A percentile compares a stretch with the other conserved stretches of the same genome.
Conservation (phyloP, 2,888 invertebrate species). For the Hypolimnas misippus region DNA sequence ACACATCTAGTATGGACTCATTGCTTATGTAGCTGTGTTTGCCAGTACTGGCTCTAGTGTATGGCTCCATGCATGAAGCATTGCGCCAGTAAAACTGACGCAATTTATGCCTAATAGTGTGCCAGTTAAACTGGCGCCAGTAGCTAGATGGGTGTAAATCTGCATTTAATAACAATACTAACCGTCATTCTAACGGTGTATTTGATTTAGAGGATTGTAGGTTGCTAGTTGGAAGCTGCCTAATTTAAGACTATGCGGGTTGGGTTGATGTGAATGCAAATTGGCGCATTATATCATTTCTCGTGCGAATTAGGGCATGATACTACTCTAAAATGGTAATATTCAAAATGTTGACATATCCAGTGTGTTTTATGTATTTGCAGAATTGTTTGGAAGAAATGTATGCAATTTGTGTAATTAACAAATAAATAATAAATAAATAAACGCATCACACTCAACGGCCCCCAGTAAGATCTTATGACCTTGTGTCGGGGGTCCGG, state of each 20-base stretch:
- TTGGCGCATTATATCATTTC: conserved; percentile 19
- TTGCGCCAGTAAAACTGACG: too few relatives aligned
- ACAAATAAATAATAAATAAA: too few relatives aligned
- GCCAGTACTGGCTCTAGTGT: too few relatives aligned
- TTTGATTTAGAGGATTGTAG: conserved; percentile 2
- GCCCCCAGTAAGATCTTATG: too few relatives aligned
- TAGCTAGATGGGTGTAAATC: background rate
- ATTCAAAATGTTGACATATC: background rate
- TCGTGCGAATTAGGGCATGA: conserved; percentile 9
- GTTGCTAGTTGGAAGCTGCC: background rate
- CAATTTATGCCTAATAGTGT: too few relatives aligned
- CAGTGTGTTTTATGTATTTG: background rate
- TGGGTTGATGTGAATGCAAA: conserved; percentile 17
- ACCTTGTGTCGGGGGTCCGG: too few relatives aligned
- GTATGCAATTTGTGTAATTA: too few relatives aligned
- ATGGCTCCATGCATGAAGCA: too few relatives aligned
- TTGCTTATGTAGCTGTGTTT: too few relatives aligned
- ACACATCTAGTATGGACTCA: too few relatives aligned
- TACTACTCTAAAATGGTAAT: conserved; percentile 17
- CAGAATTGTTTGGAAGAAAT: background rate
- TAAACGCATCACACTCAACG: too few relatives aligned
- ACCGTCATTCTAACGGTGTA: background rate
- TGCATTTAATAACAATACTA: background rate
- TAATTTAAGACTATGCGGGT: conserved; percentile 8
- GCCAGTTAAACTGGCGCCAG: too few relatives aligned